A percentile compares a stretch with the other conserved stretches of the same genome.
Conservation (phyloP, 2,113 vertebrate genomes). For the Neotragus pygmaeus region DNA sequence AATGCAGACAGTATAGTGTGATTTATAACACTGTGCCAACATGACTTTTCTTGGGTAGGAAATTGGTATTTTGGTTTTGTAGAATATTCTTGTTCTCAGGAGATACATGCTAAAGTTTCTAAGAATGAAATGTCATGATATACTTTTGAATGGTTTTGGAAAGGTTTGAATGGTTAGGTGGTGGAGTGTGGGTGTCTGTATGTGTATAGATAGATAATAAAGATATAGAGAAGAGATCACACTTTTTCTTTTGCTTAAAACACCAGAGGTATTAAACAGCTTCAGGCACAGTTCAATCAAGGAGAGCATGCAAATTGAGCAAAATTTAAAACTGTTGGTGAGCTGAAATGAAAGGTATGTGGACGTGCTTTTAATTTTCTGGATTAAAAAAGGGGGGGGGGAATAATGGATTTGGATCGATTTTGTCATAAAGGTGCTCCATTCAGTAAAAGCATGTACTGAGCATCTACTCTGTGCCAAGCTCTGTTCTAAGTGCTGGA, state of each 20-base stretch:
- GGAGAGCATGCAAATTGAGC: not conserved
- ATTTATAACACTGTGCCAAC: not conserved
- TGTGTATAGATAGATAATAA: not conserved
- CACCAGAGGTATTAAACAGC: not conserved
- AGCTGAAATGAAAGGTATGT: not conserved
- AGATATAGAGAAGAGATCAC: not conserved
- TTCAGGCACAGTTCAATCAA: not conserved
- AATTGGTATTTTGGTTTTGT: not conserved
- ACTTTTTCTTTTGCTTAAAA: not conserved
- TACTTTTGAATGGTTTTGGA: not conserved
- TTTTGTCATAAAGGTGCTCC: not conserved
- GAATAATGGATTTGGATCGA: not conserved
- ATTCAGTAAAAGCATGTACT: not conserved
- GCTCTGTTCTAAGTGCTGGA: not conserved
- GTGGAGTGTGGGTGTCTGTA: accelerated
- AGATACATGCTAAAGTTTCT: not conserved
- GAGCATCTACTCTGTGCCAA: not conserved
- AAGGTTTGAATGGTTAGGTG: not conserved
- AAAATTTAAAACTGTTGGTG: not conserved
- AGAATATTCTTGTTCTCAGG: not conserved
- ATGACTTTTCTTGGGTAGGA: not conserved
- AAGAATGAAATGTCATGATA: not conserved
- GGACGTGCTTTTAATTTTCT: not conserved
- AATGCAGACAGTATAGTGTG: not conserved
- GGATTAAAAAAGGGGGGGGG: not conserved